phyloP scores from a whole-genome alignment of 2,888 invertebrate genomes.

The Baronia brevicornis region DNA sequence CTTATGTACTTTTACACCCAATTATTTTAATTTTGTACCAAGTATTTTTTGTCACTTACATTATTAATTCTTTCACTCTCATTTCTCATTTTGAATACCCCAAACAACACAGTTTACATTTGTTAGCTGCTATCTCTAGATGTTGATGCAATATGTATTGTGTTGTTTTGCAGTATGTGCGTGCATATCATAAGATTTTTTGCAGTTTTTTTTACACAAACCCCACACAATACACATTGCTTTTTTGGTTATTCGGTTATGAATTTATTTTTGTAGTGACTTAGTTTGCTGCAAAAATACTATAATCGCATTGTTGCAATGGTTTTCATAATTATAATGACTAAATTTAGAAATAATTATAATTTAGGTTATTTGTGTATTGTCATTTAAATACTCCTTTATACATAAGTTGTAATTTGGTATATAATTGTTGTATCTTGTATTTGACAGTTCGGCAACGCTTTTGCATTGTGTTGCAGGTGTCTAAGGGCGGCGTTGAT shows the following conservation, averaged over 20 bases:
- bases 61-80: slow-evolving; percentile 8
- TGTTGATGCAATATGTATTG: slow-evolving; percentile 55
- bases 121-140: slow-evolving; percentile 70
- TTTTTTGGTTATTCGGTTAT: slow-evolving; percentile 24
- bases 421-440: no score
- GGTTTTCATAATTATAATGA: no score
- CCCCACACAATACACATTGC: slow-evolving; percentile 40
- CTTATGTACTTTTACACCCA: slow-evolving; percentile 21
- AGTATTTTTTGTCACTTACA: slow-evolving; percentile 19
- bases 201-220: slow-evolving; percentile 21
- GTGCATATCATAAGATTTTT: slow-evolving; percentile 21
- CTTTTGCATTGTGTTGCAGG: no score
- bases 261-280: no score
- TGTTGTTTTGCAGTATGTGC: slow-evolving; percentile 29
- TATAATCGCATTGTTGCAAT: no score
- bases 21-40: slow-evolving; percentile 23
- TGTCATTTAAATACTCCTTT: no score
- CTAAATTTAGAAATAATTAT: no score
- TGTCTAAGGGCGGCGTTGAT: no score
- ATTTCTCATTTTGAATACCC: slow-evolving; percentile 13
- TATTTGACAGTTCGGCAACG: no score
- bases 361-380: no score
- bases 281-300: no score
- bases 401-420: no score
- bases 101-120: slow-evolving; percentile 17